Percentiles rank a stretch among this genome's conserved stretches.
These are phyloP conservation scores for Bacillus rossius DNA, from an alignment of 1,140 invertebrate genomes.

Conservation along the genomic window DNA sequence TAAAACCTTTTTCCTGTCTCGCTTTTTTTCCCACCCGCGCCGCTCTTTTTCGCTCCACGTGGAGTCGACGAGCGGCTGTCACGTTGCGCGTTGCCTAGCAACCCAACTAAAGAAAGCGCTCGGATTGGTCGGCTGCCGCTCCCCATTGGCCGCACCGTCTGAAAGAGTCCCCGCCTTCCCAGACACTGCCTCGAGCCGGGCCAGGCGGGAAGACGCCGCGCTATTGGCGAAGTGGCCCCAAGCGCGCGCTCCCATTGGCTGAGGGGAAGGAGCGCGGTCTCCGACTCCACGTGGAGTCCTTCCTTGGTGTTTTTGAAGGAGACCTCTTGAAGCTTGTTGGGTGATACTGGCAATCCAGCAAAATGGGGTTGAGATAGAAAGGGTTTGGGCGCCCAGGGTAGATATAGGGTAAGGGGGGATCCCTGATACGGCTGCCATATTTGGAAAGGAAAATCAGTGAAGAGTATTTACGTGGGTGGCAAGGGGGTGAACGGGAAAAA, in stretches of 20 bases:
- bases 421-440: slow-evolving; percentile 20
- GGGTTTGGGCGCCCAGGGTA: background rate
- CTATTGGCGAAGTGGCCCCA: slow-evolving; percentile 16
- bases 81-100: slow-evolving; percentile 14
- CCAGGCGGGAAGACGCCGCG: background rate
- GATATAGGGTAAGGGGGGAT: slow-evolving; percentile 3
- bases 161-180: slow-evolving; percentile 12
- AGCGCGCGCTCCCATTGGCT: slow-evolving; percentile 7
- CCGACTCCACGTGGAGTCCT: slow-evolving; percentile 19
- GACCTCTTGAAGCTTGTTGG: slow-evolving; percentile 9
- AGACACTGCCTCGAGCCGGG: background rate
- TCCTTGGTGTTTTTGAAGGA: slow-evolving; percentile 1
- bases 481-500: too few species aligned
- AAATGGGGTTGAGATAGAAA: background rate
- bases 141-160: slow-evolving; percentile 14
- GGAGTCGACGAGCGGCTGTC: slow-evolving; percentile 13
- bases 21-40: too few species aligned
- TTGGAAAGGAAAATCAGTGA: slow-evolving; percentile 21
- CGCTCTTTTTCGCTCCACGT: slow-evolving; percentile 9
- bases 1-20: too few species aligned
- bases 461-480: slow-evolving; percentile 17
- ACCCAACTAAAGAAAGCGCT: slow-evolving; percentile 12
- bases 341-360: slow-evolving; percentile 19
- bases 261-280: slow-evolving; percentile 10
- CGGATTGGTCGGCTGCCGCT: slow-evolving; percentile 10